Base-by-base conservation (phyloP, 2,888 invertebrate genomes). In the Eristalis intricaria region DNA sequence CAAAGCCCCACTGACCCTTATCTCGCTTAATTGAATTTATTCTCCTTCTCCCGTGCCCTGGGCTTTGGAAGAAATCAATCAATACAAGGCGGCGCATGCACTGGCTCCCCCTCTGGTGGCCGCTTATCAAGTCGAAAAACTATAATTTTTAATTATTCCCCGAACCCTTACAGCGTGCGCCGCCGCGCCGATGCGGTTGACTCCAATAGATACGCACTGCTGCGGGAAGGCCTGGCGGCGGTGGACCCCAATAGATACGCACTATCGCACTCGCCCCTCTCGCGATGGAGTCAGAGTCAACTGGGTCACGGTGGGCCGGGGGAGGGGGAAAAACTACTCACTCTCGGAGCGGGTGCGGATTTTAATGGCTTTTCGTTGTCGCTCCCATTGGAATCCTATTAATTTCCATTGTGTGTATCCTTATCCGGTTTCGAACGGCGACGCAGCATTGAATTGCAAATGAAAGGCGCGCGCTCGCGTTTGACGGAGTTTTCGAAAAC, bases 361-460 rank as follows among this genome's bases (percentile, higher is more conserved):
- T 50, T 50, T 19, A 50, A 50, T 50, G 50, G 50, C 8, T 50
- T 50, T 50, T 50, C 19, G 19, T 50, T 50, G 50, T 50, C 50
- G 50, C 8, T 19, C 50, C n/a, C n/a, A 50, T 50, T 50, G 50
- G 19, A 50, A 50, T 50, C 50, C 50, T 19, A 50, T 50, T 50
- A n/a, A 50, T 50, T 50, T 19, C 50, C 19, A 50, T 50, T 19
- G n/a, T 50, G 19, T 50, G 19, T 32, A 29, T 50, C 50, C 50
- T 50, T 50, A 50, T 50, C 50, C 50, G 50, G n/a, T 8, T 19
- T n/a, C 19, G 5, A 5, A 19, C 50, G n/a, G 11, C 35, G 8
- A 38, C 38, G 11, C 40, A 65, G 38, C 70, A 71, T 82, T 82
- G 70, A 76, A 70, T 66, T 82, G 70, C 65, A 82, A 76, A 82